A percentile compares a stretch with the other conserved stretches of the same genome.
These are phyloP conservation scores for Dromaius novaehollandiae DNA, from an alignment of 2,113 vertebrate genomes.

Conservation along the genomic window DNA sequence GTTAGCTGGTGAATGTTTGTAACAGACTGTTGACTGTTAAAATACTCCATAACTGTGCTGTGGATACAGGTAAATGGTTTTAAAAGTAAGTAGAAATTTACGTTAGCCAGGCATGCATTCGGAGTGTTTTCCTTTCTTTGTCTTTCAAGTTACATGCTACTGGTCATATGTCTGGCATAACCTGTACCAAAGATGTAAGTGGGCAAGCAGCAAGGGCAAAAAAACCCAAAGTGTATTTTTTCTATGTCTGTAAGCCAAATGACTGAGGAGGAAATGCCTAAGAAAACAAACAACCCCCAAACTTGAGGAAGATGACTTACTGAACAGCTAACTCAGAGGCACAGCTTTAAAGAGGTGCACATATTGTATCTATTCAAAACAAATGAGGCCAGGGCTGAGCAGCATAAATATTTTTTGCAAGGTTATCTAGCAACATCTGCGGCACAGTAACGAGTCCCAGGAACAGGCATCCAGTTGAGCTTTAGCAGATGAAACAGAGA, in stretches of 20 bases:
- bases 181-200: not conserved
- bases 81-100: not conserved
- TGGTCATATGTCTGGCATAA: not conserved
- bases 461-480: not conserved
- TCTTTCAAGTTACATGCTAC: not conserved
- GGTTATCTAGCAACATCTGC: slow-evolving; percentile 3
- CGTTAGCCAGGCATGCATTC: not conserved
- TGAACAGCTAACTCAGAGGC: not conserved
- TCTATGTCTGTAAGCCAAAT: not conserved
- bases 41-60: not conserved
- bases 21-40: not conserved
- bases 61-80: not conserved
- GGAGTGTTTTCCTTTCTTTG: not conserved
- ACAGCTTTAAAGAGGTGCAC: not conserved
- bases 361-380: not conserved
- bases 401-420: not conserved
- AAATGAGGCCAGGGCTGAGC: not conserved
- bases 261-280: not conserved
- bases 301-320: not conserved
- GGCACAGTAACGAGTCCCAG: not conserved
- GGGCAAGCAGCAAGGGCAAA: not conserved
- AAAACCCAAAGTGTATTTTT: not conserved
- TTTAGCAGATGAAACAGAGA: slow-evolving; percentile 15
- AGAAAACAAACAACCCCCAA: not conserved
- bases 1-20: not conserved